Conservation (phyloP, 2,113 vertebrate species). For the Taurulus bubalis region DNA sequence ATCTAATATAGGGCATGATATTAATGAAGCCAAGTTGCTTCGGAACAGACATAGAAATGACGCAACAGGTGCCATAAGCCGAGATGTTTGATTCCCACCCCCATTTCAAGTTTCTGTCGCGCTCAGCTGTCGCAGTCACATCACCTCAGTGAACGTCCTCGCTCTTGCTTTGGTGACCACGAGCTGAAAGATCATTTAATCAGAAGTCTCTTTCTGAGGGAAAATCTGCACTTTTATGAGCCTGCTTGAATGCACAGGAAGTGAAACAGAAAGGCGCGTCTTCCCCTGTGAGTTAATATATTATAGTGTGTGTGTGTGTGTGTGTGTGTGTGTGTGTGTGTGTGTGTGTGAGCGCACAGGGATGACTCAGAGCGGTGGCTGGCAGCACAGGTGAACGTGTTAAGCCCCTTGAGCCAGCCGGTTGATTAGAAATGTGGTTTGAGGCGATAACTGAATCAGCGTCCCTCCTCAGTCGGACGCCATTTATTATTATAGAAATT, state of each 20-base stretch:
- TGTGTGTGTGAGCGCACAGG: background rate
- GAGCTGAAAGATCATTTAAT: constrained; percentile 34
- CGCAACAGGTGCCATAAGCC: background rate
- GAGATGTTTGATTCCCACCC: background rate
- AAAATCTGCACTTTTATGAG: constrained; percentile 35
- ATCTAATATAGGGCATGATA: background rate
- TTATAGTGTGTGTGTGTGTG: background rate
- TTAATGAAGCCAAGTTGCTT: background rate
- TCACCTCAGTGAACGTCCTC: constrained; percentile 35
- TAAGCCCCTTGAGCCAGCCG: constrained; percentile 41
- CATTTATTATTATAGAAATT: constrained; percentile 25
- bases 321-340: constrained; percentile 5
- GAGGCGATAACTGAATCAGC: constrained; percentile 55
- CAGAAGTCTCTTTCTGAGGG: constrained; percentile 15
- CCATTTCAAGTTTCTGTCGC: background rate
- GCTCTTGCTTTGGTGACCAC: constrained; percentile 15
- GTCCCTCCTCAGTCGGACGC: constrained; percentile 22
- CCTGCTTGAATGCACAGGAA: background rate
- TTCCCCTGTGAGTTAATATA: background rate
- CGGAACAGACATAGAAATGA: background rate
- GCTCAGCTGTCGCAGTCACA: constrained; percentile 2
- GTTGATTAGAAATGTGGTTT: constrained; percentile 67
- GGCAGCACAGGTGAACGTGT: constrained; percentile 60
- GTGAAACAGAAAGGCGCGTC: background rate
- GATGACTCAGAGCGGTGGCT: constrained; percentile 55